Evolutionary conservation across 2,888 invertebrate species (phyloP).

Genomic region (Epinotia demarniana): DNA sequence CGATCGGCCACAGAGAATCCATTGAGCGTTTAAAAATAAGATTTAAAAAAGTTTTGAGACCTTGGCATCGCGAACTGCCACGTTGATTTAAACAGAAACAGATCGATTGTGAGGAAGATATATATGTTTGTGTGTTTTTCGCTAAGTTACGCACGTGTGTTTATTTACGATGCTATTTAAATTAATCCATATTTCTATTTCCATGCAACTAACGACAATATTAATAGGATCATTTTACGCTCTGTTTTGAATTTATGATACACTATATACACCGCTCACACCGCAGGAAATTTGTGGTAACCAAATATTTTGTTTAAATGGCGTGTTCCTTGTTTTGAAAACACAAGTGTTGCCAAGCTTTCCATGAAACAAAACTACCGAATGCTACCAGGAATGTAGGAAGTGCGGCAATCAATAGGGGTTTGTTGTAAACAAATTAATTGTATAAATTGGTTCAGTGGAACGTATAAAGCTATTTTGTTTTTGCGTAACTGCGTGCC

Average conservation of each 20-base stretch:
- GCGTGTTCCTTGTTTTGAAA: conserved; percentile 9
- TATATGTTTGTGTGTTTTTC: not conserved
- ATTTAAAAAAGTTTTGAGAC: conserved; percentile 21
- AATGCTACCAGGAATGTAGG: conserved; percentile 19
- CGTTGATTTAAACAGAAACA: conserved; percentile 1
- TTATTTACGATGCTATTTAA: conserved; percentile 9
- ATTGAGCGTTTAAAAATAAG: conserved; percentile 29
- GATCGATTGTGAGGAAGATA: not conserved
- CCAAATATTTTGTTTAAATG: conserved; percentile 21
- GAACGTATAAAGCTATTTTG: conserved; percentile 1
- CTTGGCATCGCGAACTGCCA: conserved; percentile 27
- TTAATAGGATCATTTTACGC: not conserved
- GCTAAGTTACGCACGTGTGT: conserved; percentile 3
- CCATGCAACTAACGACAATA: not conserved
- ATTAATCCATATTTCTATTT: not conserved
- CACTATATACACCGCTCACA: not conserved
- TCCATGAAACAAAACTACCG: conserved; percentile 7
- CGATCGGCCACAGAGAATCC: conserved; percentile 23
- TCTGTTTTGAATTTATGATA: conserved; percentile 6
- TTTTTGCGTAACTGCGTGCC: not conserved
- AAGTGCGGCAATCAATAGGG: conserved; percentile 6
- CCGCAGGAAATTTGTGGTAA: conserved; percentile 26
- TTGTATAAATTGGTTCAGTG: conserved; percentile 10
- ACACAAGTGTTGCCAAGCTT: conserved; percentile 20
- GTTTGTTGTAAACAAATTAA: conserved; percentile 10